Evolutionary conservation across 2,888 invertebrate species (phyloP).

Genomic region (Drosophila yooni): DNA sequence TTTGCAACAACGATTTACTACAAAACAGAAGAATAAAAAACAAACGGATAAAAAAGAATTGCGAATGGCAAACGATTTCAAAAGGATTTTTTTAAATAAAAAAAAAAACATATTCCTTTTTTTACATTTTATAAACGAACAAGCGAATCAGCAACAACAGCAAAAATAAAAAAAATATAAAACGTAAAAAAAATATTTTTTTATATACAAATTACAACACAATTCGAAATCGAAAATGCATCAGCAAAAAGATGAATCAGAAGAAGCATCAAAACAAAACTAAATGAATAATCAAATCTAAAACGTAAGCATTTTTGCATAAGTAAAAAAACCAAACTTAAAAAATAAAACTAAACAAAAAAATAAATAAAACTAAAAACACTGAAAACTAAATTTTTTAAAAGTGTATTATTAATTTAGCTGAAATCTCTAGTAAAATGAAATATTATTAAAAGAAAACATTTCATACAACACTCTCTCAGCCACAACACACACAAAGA

Average conservation of each 20-base stretch:
- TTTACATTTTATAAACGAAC: conserved; percentile 78
- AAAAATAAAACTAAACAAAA: conserved; percentile 15
- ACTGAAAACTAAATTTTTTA: conserved; percentile 67
- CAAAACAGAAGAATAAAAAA: conserved; percentile 46
- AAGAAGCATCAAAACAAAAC: conserved; percentile 52
- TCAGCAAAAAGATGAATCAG: conserved; percentile 28
- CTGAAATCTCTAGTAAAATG: conserved; percentile 75
- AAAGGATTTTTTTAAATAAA: conserved; percentile 50
- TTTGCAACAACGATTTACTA: conserved; percentile 85
- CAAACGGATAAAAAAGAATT: conserved; percentile 40
- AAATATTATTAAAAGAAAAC: conserved; percentile 45
- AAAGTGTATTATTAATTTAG: conserved; percentile 74
- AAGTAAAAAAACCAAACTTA: conserved; percentile 36
- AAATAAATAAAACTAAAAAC: conserved; percentile 31
- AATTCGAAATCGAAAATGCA: conserved; percentile 37
- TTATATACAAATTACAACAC: conserved; percentile 64
- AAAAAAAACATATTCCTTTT: conserved; percentile 70
- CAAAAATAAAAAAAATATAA: conserved; percentile 39
- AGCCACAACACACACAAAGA: conserved; percentile 28
- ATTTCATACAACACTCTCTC: conserved; percentile 46
- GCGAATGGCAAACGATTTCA: conserved; percentile 46
- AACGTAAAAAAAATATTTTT: conserved; percentile 68
- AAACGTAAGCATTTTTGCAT: conserved; percentile 72
- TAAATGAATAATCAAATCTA: conserved; percentile 57
- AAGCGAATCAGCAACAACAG: conserved; percentile 55